Evolutionary conservation across 2,113 vertebrate species (phyloP).

Genomic region (Sakesphorus luctuosus): DNA sequence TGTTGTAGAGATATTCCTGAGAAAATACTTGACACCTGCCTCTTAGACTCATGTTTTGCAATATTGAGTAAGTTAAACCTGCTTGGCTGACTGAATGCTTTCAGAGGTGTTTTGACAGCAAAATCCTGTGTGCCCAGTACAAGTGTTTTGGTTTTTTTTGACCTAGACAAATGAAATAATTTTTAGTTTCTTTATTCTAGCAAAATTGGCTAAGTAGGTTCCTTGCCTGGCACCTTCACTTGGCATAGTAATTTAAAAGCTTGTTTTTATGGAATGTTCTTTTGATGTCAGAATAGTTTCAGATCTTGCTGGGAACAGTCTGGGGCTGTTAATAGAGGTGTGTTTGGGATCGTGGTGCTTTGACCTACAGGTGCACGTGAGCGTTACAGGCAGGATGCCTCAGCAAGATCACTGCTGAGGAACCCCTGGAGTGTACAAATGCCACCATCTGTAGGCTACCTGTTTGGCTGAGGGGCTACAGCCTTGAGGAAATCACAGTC

Average conservation of each 20-base stretch:
- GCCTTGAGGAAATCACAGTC: neutral
- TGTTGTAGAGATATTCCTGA: neutral
- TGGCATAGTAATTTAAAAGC: neutral
- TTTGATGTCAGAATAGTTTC: neutral
- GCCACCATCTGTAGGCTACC: neutral
- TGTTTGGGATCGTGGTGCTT: neutral
- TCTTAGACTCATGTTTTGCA: neutral
- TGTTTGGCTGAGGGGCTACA: neutral
- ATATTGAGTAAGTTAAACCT: neutral
- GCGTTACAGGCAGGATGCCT: neutral
- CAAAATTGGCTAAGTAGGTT: neutral
- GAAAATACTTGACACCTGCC: neutral
- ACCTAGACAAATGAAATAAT: neutral
- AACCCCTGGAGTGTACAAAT: neutral
- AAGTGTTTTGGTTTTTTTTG: neutral
- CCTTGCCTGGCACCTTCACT: neutral
- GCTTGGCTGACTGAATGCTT: neutral
- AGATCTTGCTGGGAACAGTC: neutral
- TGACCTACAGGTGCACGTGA: fast-evolving
- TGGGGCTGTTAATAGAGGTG: neutral
- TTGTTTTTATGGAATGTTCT: neutral
- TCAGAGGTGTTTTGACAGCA: neutral
- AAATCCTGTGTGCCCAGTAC: neutral
- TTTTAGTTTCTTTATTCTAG: neutral
- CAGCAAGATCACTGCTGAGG: neutral